These are phyloP conservation scores for Cerastis rubricosa DNA, from an alignment of 2,888 invertebrate genomes.

Conservation along the genomic window DNA sequence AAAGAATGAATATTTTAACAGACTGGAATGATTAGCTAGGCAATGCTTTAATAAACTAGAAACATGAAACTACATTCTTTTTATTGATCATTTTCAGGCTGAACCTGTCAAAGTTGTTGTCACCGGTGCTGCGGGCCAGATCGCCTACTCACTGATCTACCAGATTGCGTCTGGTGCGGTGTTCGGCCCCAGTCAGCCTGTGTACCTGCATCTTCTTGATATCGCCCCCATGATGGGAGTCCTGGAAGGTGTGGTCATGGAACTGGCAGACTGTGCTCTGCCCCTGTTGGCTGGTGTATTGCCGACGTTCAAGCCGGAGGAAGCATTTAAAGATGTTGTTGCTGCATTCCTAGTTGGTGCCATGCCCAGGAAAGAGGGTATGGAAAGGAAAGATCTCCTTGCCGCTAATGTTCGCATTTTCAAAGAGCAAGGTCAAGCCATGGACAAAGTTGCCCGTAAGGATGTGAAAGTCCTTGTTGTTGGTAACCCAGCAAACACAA, in stretches of 20 bases:
- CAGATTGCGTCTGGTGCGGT: slow-evolving; percentile 99
- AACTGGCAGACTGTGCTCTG: slow-evolving; percentile 98
- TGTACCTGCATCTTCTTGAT: slow-evolving; percentile 97
- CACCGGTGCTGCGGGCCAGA: slow-evolving; percentile 99
- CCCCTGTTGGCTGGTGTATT: slow-evolving; percentile 96
- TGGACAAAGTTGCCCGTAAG: slow-evolving; percentile 97
- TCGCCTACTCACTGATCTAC: slow-evolving; percentile 98
- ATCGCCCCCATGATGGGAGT: slow-evolving; percentile 98
- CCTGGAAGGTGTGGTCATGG: slow-evolving; percentile 99
- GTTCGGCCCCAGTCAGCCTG: slow-evolving; percentile 96
- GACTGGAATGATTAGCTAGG: not conserved
- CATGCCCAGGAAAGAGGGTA: slow-evolving; percentile 98
- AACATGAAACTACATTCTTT: slow-evolving; percentile 9
- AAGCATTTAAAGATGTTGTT: slow-evolving; percentile 98
- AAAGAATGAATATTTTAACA: slow-evolving; percentile 10
- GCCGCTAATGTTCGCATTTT: slow-evolving; percentile 99
- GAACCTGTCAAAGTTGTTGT: slow-evolving; percentile 98
- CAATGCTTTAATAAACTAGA: not conserved
- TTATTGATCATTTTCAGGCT: slow-evolving; percentile 88
- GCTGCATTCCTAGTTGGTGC: slow-evolving; percentile 99
- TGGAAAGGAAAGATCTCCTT: slow-evolving; percentile 99
- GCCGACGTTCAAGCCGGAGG: slow-evolving; percentile 96
- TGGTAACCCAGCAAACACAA: slow-evolving; percentile 99
- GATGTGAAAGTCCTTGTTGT: slow-evolving; percentile 98
- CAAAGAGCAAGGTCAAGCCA: slow-evolving; percentile 98